Evolutionary conservation across 2,888 invertebrate genomes (phyloP), one percentile per base, ranked within the genome.

Genomic region (Zaprionus lineosus): DNA sequence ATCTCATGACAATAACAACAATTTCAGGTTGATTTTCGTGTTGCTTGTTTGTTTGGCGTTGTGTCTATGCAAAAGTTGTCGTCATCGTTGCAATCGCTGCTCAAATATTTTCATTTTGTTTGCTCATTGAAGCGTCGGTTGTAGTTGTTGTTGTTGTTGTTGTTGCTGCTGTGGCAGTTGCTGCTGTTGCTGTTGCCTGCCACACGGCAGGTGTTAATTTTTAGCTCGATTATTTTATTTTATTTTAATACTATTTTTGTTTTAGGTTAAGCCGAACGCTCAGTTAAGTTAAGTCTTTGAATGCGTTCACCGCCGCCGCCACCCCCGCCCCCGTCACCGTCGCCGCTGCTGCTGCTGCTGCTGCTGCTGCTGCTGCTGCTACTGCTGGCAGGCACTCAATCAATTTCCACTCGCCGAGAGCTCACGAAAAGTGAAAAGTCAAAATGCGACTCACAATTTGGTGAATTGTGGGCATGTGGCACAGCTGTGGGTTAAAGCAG

Each of bases 381-480:
- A n/a, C n/a, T n/a, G n/a, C n/a, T 24, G 36, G 14, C 47, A 48
- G 75, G 60, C 83, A 84, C 78, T 78, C 79, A 78, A 78, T 78
- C 78, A 84, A 78, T 74, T 69, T 74, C 66, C 74, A 74, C 70
- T 61, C 37, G 29, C 34, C 19, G 4, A 18, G 41, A 29, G 53
- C 59, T 66, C 84, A 74, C 82, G 74, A 82, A 66, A 84, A 84
- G 77, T 82, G 84, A 71, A 78, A 84, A 82, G 84, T 82, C 84
- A 71, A 73, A 75, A 65, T 61, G 76, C 56, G 52, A 57, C 48
- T 62, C 40, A 50, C 58, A 59, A 41, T 44, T 47, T 33, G 47
- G 40, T 53, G 55, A 61, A 61, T 43, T 73, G 73, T 72, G 58
- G 50, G 72, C 77, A 74, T 57, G 67, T 44, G 58, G 74, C 67